Base-by-base conservation (phyloP, 1,140 invertebrate genomes). In the Triops cancriformis region DNA sequence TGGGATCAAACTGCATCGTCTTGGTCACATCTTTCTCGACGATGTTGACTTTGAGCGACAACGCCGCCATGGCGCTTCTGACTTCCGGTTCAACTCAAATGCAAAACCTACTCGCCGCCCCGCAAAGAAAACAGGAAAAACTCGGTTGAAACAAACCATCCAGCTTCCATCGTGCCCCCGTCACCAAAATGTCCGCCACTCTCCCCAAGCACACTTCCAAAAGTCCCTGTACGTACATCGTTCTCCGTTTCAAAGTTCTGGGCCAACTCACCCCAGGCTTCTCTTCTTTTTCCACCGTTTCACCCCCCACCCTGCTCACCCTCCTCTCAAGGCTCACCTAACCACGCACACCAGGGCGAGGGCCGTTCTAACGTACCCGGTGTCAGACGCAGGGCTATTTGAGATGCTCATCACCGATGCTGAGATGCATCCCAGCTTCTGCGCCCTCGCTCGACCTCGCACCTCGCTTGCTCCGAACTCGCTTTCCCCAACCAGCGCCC, bases 1-100 rank as follows among this genome's bases (percentile, higher is more conserved):
- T 91, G 14, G 96, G 94, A 85, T 98, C 94, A 85, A 99, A 98
- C 86, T 98, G 95, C 88, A 99, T 97, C 80, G 95, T 98, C 88
- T 98, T 98, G 80, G 94, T 95, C 81, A 96, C 92, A 86, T 94
- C 94, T 83, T 92, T 92, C 81, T 95, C 95, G 81, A 95, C 92
- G 83, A 98, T 92, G 82, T 93, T 93, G 84, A 99, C 96, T 85
- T 95, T 95, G 81, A 99, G 89, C 80, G 96, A 97, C 77, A 99
- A 85, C 73, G 92, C 91, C 83, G 92, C 90, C 89, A 91, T 91
- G 77, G 78, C 72, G 78, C 73, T 73, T 78, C 76, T 80, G 74
- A 51, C 14, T 76, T 76, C 64, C 76, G 76, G 76, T 64, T 80
- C 26, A 23, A 77, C 7, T 78, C 27, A 76, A 73, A 77, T 79